phyloP scores from a whole-genome alignment of 1,140 invertebrate genomes.

The Penaeus chinensis region DNA sequence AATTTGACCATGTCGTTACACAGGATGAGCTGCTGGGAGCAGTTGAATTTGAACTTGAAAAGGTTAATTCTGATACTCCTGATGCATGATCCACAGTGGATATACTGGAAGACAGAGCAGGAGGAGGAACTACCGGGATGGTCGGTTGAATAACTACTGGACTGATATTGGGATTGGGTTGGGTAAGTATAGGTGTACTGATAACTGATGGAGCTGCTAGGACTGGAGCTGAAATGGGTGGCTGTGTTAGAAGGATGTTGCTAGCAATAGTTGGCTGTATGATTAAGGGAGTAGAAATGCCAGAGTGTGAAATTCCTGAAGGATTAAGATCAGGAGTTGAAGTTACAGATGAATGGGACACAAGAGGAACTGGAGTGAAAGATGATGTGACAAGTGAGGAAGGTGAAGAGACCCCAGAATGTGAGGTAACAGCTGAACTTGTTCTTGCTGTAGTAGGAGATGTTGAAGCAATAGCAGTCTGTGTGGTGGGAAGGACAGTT shows the following conservation, averaged over 20 bases:
- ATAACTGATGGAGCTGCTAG: not conserved
- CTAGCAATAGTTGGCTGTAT: not conserved
- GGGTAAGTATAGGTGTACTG: not conserved
- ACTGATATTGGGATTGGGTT: not conserved
- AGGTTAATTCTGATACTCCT: too few relatives aligned
- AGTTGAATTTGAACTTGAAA: too few relatives aligned
- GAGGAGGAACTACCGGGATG: not conserved
- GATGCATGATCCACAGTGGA: not conserved
- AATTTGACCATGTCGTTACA: conserved; percentile 25
- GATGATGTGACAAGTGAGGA: conserved; percentile 20
- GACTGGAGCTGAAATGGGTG: not conserved
- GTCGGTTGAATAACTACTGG: not conserved
- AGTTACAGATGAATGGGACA: not conserved
- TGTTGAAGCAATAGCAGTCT: not conserved
- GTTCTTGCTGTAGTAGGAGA: not conserved
- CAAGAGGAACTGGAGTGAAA: not conserved
- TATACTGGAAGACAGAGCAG: not conserved
- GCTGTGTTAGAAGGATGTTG: conserved; percentile 24
- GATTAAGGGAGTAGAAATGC: not conserved
- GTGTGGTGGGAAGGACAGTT: conserved; percentile 14
- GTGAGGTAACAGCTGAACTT: conserved; percentile 8
- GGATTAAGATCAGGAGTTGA: conserved; percentile 5
- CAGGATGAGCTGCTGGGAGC: not conserved
- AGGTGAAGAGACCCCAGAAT: not conserved
- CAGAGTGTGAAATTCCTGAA: not conserved